phyloP scores from a whole-genome alignment of 2,888 invertebrate genomes.

The Mesorhabditis sp. region DNA sequence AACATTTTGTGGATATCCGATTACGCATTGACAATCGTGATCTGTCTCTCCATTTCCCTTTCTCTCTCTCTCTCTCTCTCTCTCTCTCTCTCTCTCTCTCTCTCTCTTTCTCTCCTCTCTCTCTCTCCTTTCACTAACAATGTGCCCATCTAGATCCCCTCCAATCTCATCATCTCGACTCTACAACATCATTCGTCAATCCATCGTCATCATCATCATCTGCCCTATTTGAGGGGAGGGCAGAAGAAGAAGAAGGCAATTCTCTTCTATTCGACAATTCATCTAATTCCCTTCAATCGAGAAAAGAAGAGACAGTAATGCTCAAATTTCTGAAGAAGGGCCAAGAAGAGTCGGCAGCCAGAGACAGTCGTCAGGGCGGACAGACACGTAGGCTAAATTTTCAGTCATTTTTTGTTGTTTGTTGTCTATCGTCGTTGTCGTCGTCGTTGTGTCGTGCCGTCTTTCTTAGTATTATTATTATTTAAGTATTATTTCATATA shows the following conservation, averaged over 20 bases:
- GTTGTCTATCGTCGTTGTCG: too few relatives aligned
- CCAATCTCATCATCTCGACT: background rate
- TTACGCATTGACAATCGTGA: too few relatives aligned
- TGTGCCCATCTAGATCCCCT: background rate
- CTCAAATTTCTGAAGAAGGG: slow-evolving; percentile 4
- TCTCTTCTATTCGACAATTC: background rate
- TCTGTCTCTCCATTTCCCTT: too few relatives aligned
- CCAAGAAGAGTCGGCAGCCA: background rate
- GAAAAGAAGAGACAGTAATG: background rate
- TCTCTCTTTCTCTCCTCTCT: background rate
- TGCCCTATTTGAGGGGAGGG: too few relatives aligned
- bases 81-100: too few relatives aligned
- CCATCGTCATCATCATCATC: too few relatives aligned
- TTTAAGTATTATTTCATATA: too few relatives aligned
- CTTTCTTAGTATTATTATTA: too few relatives aligned
- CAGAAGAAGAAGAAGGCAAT: background rate
- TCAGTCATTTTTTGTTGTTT: too few relatives aligned
- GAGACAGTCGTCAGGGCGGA: background rate
- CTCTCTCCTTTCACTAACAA: background rate
- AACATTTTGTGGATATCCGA: too few relatives aligned
- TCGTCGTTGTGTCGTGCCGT: too few relatives aligned
- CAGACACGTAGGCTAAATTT: background rate
- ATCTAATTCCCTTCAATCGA: background rate
- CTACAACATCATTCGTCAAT: background rate
- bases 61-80: too few relatives aligned